Base-by-base conservation (phyloP, 2,888 invertebrate genomes). In the Acronicta leporina region DNA sequence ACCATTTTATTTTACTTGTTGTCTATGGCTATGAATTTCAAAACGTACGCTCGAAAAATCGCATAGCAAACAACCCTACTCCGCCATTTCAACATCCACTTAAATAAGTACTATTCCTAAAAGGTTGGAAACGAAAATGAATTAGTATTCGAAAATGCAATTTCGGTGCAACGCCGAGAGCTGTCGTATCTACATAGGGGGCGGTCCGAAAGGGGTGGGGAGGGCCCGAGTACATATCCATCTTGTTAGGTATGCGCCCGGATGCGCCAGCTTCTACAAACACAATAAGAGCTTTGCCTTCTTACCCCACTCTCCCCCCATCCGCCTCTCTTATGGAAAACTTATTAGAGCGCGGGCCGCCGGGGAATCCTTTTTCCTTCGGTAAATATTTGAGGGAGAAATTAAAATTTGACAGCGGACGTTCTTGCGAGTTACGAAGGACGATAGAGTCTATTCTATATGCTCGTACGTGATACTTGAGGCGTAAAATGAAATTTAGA, bases 301-400 rank as follows among this genome's bases (percentile, higher is more conserved):
- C 89, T 83, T 85, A 79, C 87, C 84, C 83, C 79, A 79, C 77
- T 68, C 73, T 73, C 79, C 77, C 79, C 77, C 73, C 76, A 62
- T 72, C 86, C 83, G 75, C 83, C 79, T 80, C 89, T 91, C 92
- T 92, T 94, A 94, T 94, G 92, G 94, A 94, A 94, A 94, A 94
- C 94, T 94, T 94, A 94, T 94, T 94, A 94, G 94, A 94, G 88
- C 92, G 85, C 88, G 90, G 91, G 90, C 93, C 93, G 90, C 87
- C 88, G 88, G 92, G 92, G 94, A 94, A 94, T 94, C 94, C 94
- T 94, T 94, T 94, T 94, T 94, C 94, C 93, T 91, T 91, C 90
- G 91, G 94, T 92, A 94, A 94, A 94, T 94, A 94, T 94, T 94
- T 94, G 94, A 94, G 90, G 88, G 91, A 94, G 94, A 94, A 94